A percentile compares a stretch with the other conserved stretches of the same genome.
Conservation (phyloP, 2,888 invertebrate species). For the Epinotia bilunana region DNA sequence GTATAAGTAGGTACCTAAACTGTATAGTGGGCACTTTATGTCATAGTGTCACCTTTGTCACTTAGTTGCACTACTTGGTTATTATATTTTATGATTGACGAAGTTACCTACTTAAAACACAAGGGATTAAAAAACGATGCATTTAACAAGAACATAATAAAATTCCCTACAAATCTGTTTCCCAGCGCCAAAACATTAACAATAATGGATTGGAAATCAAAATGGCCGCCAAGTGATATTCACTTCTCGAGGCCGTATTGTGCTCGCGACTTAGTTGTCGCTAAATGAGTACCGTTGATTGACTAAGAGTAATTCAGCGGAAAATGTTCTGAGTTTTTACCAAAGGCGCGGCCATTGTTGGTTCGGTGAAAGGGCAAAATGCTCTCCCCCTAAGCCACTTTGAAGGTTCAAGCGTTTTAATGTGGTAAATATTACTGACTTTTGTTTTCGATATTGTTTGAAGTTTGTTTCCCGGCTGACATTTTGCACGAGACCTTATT, state of each 20-base stretch:
- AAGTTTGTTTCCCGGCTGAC: constrained; percentile 17
- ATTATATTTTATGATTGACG: no score
- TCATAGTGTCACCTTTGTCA: no score
- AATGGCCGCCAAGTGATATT: constrained; percentile 18
- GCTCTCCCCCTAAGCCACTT: constrained; percentile 26
- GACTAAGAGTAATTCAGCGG: constrained; percentile 31
- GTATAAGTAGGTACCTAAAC: no score
- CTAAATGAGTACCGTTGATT: constrained; percentile 34
- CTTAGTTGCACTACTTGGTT: no score
- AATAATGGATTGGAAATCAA: not conserved
- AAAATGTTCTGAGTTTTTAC: constrained; percentile 30
- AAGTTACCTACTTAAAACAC: not conserved
- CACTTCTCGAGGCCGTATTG: constrained; percentile 15
- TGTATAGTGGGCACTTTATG: no score
- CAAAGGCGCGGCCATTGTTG: constrained; percentile 24
- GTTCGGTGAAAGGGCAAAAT: constrained; percentile 31
- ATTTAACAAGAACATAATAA: not conserved
- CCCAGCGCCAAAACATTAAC: not conserved
- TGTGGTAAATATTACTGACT: constrained; percentile 30
- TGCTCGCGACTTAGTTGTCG: constrained; percentile 8
- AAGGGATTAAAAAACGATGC: not conserved
- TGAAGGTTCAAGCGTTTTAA: constrained; percentile 25
- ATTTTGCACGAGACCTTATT: not conserved
- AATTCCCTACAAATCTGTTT: not conserved
- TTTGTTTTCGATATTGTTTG: constrained; percentile 23